Percentiles rank a stretch among this genome's conserved stretches.
These are phyloP conservation scores for Amphipoea lucens DNA, from an alignment of 2,888 invertebrate species.

Conservation along the genomic window DNA sequence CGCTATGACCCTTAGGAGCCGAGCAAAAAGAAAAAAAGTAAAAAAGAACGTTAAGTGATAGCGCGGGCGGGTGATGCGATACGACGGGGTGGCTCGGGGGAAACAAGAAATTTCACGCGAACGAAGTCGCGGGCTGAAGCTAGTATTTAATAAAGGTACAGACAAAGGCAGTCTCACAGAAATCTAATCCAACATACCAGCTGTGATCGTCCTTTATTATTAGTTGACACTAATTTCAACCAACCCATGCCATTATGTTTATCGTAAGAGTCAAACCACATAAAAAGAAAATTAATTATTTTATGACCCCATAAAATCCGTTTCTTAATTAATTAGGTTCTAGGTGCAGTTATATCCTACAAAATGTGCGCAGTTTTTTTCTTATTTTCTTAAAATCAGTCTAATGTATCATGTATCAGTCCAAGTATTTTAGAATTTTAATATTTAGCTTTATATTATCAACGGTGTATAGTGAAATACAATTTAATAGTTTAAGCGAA, in stretches of 20 bases:
- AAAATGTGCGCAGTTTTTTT: slow-evolving; percentile 13
- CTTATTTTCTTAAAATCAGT: slow-evolving; percentile 16
- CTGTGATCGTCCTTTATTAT: background rate
- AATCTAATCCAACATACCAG: background rate
- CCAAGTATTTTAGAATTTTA: slow-evolving; percentile 12
- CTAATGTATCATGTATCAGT: slow-evolving; percentile 26
- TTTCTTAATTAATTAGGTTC: slow-evolving; percentile 13
- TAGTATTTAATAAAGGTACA: too few species aligned
- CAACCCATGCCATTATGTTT: too few species aligned
- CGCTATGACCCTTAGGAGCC: too few species aligned
- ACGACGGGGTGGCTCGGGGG: too few species aligned
- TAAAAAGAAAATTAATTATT: slow-evolving; percentile 26
- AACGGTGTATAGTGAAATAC: slow-evolving; percentile 24
- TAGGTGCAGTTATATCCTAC: background rate
- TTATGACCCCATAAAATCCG: slow-evolving; percentile 38
- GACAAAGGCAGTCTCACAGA: background rate
- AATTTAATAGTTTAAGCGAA: slow-evolving; percentile 64
- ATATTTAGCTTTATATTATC: slow-evolving; percentile 8
- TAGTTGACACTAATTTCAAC: background rate
- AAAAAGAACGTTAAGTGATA: too few species aligned
- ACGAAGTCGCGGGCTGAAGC: too few species aligned
- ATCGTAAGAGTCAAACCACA: background rate
- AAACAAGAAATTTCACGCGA: too few species aligned
- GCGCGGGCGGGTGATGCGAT: too few species aligned
- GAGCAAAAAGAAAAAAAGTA: too few species aligned